phyloP scores from a whole-genome alignment of 1,140 invertebrate genomes.

The Dufourea novaeangliae region DNA sequence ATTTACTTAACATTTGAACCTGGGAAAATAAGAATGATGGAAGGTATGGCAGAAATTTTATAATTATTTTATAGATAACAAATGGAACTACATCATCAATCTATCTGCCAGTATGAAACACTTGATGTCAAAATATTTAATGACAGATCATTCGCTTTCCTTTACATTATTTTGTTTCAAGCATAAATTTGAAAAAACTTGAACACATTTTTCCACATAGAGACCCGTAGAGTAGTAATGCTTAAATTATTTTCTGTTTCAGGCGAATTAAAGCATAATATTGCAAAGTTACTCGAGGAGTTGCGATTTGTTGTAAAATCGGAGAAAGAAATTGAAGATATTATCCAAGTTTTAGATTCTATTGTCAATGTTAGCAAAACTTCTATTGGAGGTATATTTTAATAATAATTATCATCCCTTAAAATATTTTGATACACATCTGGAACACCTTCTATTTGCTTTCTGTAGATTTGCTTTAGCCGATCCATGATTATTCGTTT shows the following conservation, averaged over 20 bases:
- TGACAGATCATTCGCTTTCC: neutral
- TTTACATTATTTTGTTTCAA: neutral
- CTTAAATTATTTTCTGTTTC: slow-evolving; percentile 14
- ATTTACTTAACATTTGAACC: neutral
- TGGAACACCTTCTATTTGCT: too few relatives aligned
- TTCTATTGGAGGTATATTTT: slow-evolving; percentile 58
- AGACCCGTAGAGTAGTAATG: neutral
- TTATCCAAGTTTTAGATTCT: slow-evolving; percentile 64
- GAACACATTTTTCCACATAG: neutral
- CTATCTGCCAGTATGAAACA: neutral
- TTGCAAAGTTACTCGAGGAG: slow-evolving; percentile 61
- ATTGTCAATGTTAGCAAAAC: slow-evolving; percentile 62
- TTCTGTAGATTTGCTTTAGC: too few relatives aligned
- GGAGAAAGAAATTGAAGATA: slow-evolving; percentile 51
- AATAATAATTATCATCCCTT: neutral
- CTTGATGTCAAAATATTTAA: neutral
- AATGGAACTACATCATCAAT: neutral
- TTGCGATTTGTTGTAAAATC: slow-evolving; percentile 55
- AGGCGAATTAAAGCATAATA: slow-evolving; percentile 61
- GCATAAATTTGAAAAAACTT: neutral
- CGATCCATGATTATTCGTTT: neutral
- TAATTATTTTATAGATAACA: neutral
- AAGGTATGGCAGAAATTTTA: neutral
- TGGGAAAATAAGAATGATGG: neutral
- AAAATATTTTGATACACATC: too few relatives aligned